Conservation (phyloP, 2,113 vertebrate genomes). For the Callaeas wilsoni region DNA sequence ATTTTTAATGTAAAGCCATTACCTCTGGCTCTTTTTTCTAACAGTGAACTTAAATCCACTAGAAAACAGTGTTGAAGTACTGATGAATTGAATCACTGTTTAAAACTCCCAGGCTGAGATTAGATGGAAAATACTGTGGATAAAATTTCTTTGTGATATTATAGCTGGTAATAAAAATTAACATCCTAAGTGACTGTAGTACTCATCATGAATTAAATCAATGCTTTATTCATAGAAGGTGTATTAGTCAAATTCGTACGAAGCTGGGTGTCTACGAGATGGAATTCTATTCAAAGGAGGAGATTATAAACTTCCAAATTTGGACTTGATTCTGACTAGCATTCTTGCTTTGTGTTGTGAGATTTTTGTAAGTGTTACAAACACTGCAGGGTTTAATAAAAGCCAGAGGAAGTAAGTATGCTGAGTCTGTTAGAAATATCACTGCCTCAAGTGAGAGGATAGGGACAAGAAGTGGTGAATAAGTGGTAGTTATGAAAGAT, state of each 20-base stretch:
- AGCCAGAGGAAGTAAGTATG: background rate
- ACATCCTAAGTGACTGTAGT: background rate
- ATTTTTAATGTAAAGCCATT: background rate
- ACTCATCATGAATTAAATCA: background rate
- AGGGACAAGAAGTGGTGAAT: background rate
- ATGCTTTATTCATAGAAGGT: background rate
- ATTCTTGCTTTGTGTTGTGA: background rate
- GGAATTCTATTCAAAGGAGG: background rate
- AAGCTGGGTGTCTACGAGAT: background rate
- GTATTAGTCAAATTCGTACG: background rate
- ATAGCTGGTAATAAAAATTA: background rate
- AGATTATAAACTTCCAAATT: background rate
- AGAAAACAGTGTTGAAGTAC: background rate
- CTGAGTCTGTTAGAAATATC: background rate
- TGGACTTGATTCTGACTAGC: background rate
- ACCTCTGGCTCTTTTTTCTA: background rate
- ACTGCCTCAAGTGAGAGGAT: background rate
- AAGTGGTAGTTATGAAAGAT: background rate
- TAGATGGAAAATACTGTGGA: background rate
- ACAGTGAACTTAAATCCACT: background rate
- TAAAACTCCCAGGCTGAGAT: background rate
- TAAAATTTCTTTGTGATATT: background rate
- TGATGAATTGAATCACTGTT: background rate
- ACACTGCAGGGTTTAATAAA: background rate
- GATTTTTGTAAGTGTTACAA: background rate